Evolutionary conservation across 2,797 vertebrate genomes (phyloP), one percentile per base, ranked within the genome.

Genomic region (Rhabdomys pumilio): DNA sequence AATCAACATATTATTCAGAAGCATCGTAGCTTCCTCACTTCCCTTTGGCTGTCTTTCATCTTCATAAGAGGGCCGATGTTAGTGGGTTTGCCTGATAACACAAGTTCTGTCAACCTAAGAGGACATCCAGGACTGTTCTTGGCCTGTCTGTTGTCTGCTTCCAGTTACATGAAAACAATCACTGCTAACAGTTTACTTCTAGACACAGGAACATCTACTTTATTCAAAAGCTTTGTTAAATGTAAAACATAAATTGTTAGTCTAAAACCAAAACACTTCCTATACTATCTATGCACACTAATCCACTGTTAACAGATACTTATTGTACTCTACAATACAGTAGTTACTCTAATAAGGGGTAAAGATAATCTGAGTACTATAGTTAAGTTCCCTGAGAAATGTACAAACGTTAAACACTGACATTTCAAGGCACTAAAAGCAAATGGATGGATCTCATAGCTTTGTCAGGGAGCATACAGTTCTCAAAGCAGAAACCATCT

Each of bases 41-140:
- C 2, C 7, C 29, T 77, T 34, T 82, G 6, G 61, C 59, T 75
- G 15, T 53, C 13, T 15, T 72, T 86, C 15, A 61, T 8, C 34
- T 73, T 69, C 61, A 75, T 6, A 2, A 29, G 17, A 10, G n/a
- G 11, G n/a, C 29, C 61, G 34, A 29, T 12, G 4, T 34, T 82
- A 19, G 1, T 63, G 47, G 75, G 1, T 47, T 24, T 19, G 3
- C 0, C 44, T 6, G 8, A 31, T 9, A 38, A 6, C 14, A 50
- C 38, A 65, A 20, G 20, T 41, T 73, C 55, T 69, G 53, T 47
- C 11, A 5, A 76, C 1, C 9, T 0, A 3, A 47, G 17, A 80
- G 26, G 10, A 80, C 17, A 57, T 57, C 17, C 17, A 83, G 15
- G 2, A 55, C 24, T 67, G 2, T 14, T 24, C 24, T 4, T 38